Evolutionary conservation across 2,888 invertebrate species (phyloP), one percentile per base, ranked within the genome.

Genomic region (Drosophila fungiperda): DNA sequence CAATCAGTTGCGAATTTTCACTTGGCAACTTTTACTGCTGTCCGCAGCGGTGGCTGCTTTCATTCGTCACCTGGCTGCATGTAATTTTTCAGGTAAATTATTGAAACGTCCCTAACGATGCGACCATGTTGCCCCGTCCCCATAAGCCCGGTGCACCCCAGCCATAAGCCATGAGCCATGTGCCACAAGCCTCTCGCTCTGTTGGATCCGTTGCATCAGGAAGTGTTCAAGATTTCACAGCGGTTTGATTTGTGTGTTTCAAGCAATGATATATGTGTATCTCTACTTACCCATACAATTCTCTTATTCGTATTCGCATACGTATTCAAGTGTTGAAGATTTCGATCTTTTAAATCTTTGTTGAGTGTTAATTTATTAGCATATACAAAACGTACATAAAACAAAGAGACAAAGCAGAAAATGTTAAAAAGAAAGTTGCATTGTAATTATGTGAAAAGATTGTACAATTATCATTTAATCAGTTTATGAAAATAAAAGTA

Each of bases 1-100:
- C 90, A 88, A 89, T 88, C 86, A 83, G 76, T 78, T 78, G 78
- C 77, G 83, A 81, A 88, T 88, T 90, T 87, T 86, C 86, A 81
- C 81, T 81, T 75, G 76, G 75, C 73, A 87, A 83, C 81, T 88
- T 90, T 90, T 88, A 88, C 87, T 81, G 68, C 75, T 89, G 81
- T 86, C 88, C 70, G 38, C 67, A 65, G 53, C 53, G 65, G 57
- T 71, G 86, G 60, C 78, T 71, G 73, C 88, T 85, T 89, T 87
- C 89, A 89, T 85, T 89, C 86, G 86, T 89, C 89, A 85, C 83
- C 86, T 83, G 74, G 74, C 68, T 71, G 54, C 71, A 58, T 69
- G 77, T 69, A 77, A 76, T 85, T 80, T 83, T 72, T 81, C 66
- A 63, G 81, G 66, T 80, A 78, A 83, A 78, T 84, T 87, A 82